Evolutionary conservation across 2,888 invertebrate genomes (phyloP), one percentile per base, ranked within the genome.

Genomic region (Syrphus vitripennis): DNA sequence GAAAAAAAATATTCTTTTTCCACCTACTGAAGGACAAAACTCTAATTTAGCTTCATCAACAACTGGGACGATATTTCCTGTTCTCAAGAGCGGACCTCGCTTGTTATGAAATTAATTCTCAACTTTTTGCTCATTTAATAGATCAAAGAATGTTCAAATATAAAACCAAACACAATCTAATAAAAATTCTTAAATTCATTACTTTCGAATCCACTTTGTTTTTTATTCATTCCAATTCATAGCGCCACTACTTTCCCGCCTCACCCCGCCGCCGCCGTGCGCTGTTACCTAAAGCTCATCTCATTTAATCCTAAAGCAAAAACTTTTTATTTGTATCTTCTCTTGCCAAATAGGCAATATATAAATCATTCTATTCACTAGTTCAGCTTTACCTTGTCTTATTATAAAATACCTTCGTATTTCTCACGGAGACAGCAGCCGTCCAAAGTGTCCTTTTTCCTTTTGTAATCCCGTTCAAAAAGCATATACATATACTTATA

Each of bases 331-430:
- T 19, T 34, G 31, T 57, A 57, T 61, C 29, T 19, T 45, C 19
- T 63, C 42, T 29, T 42, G 16, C 26, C 42, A 45, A 42, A 45
- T 45, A 63, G 63, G 63, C 63, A 63, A 63, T 63, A 63, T 63
- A 63, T 63, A 63, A 45, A 63, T 63, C 63, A 42, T 63, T 45
- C 63, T 29, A 29, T 45, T 63, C 42, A 63, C 3, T 26, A 42
- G 63, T 45, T 63, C 42, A 29, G 42, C 16, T 42, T 63, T 63
- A 45, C 63, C 42, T 63, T 63, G 63, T 63, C 63, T 12, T 45
- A 29, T 16, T 7, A n/a, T n/a, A 40, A 2, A 29, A 42, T 45
- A 42, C 63, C 42, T 63, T 19, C 12, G 4, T 16, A 40, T 61
- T 61, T 24, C 3, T 61, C n/a, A 10, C 21, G 34, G 14, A 59